phyloP scores from a whole-genome alignment of 2,113 vertebrate species.

The Parus major region DNA sequence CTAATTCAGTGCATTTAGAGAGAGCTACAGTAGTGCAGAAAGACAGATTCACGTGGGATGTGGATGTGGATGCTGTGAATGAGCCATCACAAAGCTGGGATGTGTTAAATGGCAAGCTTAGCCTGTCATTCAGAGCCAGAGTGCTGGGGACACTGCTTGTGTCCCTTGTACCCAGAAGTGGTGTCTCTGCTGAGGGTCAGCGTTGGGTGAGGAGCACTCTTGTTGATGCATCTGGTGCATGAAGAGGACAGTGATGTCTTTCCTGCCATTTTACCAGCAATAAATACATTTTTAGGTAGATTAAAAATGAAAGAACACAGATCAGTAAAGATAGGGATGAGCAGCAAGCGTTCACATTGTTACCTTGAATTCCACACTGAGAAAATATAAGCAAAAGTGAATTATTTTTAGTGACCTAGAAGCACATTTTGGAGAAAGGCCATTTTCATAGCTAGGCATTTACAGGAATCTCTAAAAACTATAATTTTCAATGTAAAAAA shows the following conservation, averaged over 20 bases:
- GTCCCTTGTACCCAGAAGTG: background rate
- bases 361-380: background rate
- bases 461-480: constrained; percentile 35
- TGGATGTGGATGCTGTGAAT: background rate
- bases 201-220: background rate
- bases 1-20: background rate
- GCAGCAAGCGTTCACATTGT: background rate
- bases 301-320: background rate
- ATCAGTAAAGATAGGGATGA: background rate
- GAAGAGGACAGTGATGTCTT: background rate
- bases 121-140: background rate
- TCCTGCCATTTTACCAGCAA: background rate
- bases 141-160: background rate
- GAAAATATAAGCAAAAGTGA: background rate
- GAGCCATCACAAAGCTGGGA: background rate
- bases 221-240: background rate
- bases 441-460: background rate
- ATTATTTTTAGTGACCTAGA: constrained; percentile 13
- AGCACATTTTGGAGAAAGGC: background rate
- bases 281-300: background rate
- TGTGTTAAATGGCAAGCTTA: background rate
- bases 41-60: background rate
- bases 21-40: background rate
- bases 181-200: background rate
- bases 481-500: constrained; percentile 61